These are phyloP conservation scores for Valencia hispanica DNA, from an alignment of 2,797 vertebrate species.

Conservation along the genomic window DNA sequence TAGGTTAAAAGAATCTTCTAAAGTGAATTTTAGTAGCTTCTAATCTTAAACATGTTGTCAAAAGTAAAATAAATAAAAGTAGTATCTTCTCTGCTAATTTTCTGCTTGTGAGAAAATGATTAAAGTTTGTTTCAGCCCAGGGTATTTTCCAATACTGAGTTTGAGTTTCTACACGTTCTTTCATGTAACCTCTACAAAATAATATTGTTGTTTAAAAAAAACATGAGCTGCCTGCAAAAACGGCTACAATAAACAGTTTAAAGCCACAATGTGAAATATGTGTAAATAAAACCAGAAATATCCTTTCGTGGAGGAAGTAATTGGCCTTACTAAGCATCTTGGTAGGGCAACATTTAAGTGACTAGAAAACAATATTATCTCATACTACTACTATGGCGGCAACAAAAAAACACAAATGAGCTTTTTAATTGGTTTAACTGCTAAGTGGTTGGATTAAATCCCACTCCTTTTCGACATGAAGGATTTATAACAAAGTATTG, in stretches of 20 bases:
- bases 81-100: not conserved
- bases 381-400: not conserved
- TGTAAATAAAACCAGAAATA: not conserved
- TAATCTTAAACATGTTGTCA: not conserved
- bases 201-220: not conserved
- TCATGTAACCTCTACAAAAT: not conserved
- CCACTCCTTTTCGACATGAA: no score
- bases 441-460: no score
- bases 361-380: not conserved
- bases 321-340: not conserved
- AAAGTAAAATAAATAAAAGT: not conserved
- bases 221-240: not conserved
- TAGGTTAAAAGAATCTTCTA: no score
- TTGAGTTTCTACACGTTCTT: not conserved
- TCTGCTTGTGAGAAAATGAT: not conserved
- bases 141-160: not conserved
- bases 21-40: not conserved
- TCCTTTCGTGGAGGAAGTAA: not conserved
- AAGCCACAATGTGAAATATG: not conserved
- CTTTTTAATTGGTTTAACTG: not conserved
- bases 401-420: not conserved
- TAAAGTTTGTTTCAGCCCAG: not conserved
- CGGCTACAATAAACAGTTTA: not conserved
- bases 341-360: not conserved
- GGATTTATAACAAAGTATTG: no score